A percentile compares a stretch with the other conserved stretches of the same genome.
Evolutionary conservation across 2,888 invertebrate species (phyloP).

Genomic region (Lycaena phlaeas): DNA sequence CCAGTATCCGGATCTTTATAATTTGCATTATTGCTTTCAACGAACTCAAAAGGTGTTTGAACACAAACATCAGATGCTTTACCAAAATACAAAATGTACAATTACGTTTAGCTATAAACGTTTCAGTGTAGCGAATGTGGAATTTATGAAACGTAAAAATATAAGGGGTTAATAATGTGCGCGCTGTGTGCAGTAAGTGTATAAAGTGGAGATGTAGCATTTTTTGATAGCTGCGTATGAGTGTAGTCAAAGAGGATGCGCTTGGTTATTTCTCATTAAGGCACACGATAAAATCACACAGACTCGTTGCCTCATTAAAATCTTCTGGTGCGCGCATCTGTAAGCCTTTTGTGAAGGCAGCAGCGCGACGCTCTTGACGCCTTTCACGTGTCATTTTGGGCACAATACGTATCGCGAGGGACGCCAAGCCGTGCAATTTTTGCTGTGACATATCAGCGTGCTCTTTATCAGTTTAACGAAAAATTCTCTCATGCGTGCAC

Average conservation of each 20-base stretch:
- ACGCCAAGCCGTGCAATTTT: constrained; percentile 49
- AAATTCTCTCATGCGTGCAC: constrained; percentile 35
- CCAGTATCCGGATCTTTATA: constrained; percentile 49
- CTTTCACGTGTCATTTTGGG: constrained; percentile 70
- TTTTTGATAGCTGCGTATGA: constrained; percentile 43
- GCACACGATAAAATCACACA: constrained; percentile 71
- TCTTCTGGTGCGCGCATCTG: constrained; percentile 72
- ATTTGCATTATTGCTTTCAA: constrained; percentile 62
- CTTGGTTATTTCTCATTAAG: constrained; percentile 71
- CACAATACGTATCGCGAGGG: constrained; percentile 52
- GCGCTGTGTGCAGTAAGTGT: constrained; percentile 12
- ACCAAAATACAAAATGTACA: constrained; percentile 21
- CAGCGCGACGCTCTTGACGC: constrained; percentile 60
- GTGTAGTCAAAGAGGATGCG: constrained; percentile 65
- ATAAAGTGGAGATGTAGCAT: constrained; percentile 32
- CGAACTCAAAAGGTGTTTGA: constrained; percentile 37
- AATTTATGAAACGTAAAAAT: constrained; percentile 24
- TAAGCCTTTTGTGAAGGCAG: constrained; percentile 68
- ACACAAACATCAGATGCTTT: constrained; percentile 8
- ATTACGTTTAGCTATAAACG: constrained; percentile 20
- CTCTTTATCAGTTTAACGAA: constrained; percentile 53
- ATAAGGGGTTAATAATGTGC: constrained; percentile 23
- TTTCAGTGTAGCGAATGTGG: constrained; percentile 17
- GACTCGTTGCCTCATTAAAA: constrained; percentile 73
- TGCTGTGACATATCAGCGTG: constrained; percentile 44